Evolutionary conservation across 1,140 invertebrate species (phyloP), one percentile per base, ranked within the genome.

Genomic region (Lethocerus indicus): DNA sequence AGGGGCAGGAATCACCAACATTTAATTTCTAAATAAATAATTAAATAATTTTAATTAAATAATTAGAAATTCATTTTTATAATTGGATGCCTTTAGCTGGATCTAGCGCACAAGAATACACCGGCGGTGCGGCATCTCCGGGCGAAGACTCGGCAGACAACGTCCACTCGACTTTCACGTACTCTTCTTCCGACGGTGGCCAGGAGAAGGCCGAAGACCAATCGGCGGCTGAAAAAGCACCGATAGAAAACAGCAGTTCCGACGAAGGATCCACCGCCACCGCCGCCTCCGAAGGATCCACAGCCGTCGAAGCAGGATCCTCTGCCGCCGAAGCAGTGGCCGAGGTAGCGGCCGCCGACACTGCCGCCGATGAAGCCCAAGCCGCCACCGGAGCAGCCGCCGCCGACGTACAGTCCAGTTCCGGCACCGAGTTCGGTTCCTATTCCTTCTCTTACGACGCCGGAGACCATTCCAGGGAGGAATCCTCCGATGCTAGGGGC

Each of bases 381-480:
- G n/a, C n/a, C n/a, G n/a, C n/a, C n/a, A n/a, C n/a, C n/a, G n/a
- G n/a, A n/a, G n/a, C n/a, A n/a, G n/a, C n/a, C n/a, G n/a, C n/a
- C n/a, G n/a, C n/a, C n/a, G n/a, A n/a, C n/a, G n/a, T n/a, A n/a
- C n/a, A n/a, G n/a, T n/a, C n/a, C n/a, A n/a, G n/a, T n/a, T n/a
- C n/a, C n/a, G n/a, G n/a, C 26, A 51, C 21, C 42, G 42, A 44
- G 23, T 39, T 20, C 13, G 42, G 42, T n/a, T 24, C 59, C 2
- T 62, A 61, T 45, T 47, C 50, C 14, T 62, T 60, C 44, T 53
- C 51, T 13, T 62, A 58, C 41, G 47, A 53, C 42, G 54, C 58
- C 5, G 55, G 54, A 14, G 55, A 56, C 13, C 53, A 58, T 32
- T 47, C 54, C 16, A 46, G 58, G 13, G 27, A 54, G 13, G 60